Evolutionary conservation across 2,113 vertebrate species (phyloP).

Genomic region (Alethe diademata): DNA sequence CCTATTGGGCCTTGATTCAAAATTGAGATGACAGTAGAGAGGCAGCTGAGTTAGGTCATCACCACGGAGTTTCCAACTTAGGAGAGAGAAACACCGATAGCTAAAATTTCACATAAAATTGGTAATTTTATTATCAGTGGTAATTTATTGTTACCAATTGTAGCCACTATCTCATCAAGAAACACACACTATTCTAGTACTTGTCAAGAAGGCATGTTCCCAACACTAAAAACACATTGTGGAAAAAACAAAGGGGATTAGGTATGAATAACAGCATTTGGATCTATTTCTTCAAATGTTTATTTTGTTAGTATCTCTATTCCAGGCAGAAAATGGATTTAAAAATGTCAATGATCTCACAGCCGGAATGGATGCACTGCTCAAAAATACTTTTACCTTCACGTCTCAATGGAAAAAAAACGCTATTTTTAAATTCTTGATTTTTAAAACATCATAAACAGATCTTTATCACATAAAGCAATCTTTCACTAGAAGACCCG

Average conservation of each 20-base stretch:
- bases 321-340: not conserved
- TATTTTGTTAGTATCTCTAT: not conserved
- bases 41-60: not conserved
- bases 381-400: conserved; percentile 11
- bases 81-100: not conserved
- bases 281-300: not conserved
- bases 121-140: not conserved
- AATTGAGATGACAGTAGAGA: conserved; percentile 25
- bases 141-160: not conserved
- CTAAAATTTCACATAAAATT: not conserved
- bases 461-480: not conserved
- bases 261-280: not conserved
- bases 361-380: not conserved
- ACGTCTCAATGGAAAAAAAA: not conserved
- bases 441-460: not conserved
- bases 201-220: not conserved
- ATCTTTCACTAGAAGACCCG: not conserved
- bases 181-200: not conserved
- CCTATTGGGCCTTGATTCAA: conserved; percentile 13
- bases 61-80: not conserved
- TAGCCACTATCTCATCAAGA: not conserved
- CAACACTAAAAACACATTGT: not conserved
- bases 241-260: not conserved
- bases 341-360: not conserved
- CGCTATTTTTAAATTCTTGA: not conserved